Evolutionary conservation across 2,113 vertebrate genomes (phyloP).

Genomic region (Sphaerodactylus townsendi): DNA sequence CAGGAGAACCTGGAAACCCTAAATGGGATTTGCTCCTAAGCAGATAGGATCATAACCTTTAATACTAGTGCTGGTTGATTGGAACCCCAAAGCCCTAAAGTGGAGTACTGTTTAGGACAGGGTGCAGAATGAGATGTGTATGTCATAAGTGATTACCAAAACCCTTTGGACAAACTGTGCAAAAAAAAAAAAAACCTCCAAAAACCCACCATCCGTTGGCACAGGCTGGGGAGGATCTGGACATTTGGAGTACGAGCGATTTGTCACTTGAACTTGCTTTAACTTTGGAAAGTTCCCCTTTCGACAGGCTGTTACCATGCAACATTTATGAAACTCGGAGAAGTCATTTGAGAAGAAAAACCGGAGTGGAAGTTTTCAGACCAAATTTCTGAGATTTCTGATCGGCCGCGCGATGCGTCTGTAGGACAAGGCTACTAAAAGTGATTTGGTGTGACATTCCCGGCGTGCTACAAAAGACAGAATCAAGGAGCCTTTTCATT

Average conservation of each 20-base stretch:
- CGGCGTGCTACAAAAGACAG: neutral
- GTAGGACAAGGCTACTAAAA: conserved; percentile 30
- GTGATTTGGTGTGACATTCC: conserved; percentile 7
- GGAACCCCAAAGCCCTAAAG: neutral
- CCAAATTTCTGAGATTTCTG: conserved; percentile 25
- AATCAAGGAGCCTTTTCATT: neutral
- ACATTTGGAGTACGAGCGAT: neutral
- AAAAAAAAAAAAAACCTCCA: neutral
- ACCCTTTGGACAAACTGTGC: no score
- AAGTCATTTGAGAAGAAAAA: neutral
- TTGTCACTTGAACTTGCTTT: neutral
- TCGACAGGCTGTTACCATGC: neutral
- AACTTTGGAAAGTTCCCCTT: neutral
- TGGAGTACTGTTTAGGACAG: neutral
- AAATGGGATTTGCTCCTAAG: neutral
- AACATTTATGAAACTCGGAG: neutral
- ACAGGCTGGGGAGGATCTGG: neutral
- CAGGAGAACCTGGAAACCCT: no score
- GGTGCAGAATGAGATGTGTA: neutral
- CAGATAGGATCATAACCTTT: neutral
- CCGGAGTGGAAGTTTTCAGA: neutral
- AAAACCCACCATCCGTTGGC: no score
- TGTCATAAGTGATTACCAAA: neutral
- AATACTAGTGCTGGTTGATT: neutral
- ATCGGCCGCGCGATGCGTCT: neutral